Percentiles rank a stretch among this genome's conserved stretches.
phyloP scores from a whole-genome alignment of 2,888 invertebrate genomes.

The Galerucella pusilla region DNA sequence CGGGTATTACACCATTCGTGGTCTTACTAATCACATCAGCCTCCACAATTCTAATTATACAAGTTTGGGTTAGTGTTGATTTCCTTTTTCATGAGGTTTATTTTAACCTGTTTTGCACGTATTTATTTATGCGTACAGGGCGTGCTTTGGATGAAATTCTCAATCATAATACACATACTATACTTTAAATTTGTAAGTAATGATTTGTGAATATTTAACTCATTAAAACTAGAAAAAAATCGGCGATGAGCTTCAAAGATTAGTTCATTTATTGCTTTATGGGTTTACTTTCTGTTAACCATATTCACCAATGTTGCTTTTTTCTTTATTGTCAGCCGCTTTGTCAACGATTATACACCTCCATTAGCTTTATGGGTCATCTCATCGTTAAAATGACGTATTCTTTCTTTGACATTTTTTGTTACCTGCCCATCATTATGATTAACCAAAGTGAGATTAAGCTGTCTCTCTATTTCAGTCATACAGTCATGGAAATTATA shows the following conservation, averaged over 20 bases:
- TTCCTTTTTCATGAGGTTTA: slow-evolving; percentile 16
- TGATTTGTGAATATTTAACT: too few relatives aligned
- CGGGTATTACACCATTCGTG: slow-evolving; percentile 57
- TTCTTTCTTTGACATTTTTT: not conserved
- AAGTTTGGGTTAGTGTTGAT: slow-evolving; percentile 15
- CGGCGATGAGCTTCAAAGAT: too few relatives aligned
- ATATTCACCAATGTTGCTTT: not conserved
- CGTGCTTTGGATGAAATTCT: too few relatives aligned
- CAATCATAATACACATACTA: too few relatives aligned
- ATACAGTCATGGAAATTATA: not conserved
- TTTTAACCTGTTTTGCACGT: not conserved
- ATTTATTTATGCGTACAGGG: not conserved
- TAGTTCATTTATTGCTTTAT: too few relatives aligned
- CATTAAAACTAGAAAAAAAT: too few relatives aligned
- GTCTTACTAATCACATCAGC: slow-evolving; percentile 55
- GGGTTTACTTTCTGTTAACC: not conserved
- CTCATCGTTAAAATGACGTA: not conserved
- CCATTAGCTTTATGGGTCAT: not conserved
- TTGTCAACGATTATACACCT: not conserved
- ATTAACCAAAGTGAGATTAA: not conserved
- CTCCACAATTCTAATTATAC: slow-evolving; percentile 32
- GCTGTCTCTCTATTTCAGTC: not conserved
- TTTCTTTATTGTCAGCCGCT: not conserved
- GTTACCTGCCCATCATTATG: not conserved
- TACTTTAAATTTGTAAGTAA: too few relatives aligned